Evolutionary conservation across 2,888 invertebrate species (phyloP).

Genomic region (Timema cristinae): DNA sequence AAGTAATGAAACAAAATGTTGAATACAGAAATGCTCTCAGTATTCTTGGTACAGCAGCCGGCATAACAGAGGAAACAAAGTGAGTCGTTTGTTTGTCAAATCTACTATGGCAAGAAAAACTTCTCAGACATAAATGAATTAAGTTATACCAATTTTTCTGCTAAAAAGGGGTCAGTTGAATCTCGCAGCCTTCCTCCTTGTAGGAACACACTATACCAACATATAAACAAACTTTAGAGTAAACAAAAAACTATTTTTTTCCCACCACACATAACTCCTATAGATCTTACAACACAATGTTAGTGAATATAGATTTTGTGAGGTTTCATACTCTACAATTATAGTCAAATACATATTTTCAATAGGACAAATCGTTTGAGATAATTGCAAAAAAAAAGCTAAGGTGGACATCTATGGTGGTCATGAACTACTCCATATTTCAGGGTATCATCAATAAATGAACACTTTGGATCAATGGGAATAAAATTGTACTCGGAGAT

Average conservation of each 20-base stretch:
- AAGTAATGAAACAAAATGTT: neutral
- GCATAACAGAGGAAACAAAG: neutral
- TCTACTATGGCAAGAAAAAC: neutral
- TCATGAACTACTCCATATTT: neutral
- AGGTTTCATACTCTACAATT: neutral
- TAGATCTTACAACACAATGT: too few relatives aligned
- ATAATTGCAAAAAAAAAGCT: neutral
- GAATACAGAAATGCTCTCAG: neutral
- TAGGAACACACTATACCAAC: neutral
- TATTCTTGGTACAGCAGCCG: neutral
- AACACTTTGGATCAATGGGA: neutral
- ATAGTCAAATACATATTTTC: neutral
- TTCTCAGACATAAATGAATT: neutral
- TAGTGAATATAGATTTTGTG: too few relatives aligned
- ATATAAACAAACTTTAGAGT: neutral
- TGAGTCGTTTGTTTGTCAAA: neutral
- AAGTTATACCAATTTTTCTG: neutral
- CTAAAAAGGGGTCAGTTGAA: slow-evolving; percentile 4
- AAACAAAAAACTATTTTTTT: neutral
- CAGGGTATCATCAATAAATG: slow-evolving; percentile 4
- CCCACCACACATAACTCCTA: too few relatives aligned
- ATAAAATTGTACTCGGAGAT: neutral
- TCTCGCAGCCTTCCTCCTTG: neutral
- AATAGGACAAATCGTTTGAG: neutral
- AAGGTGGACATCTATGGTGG: neutral